These are phyloP conservation scores for Tyto alba DNA, from an alignment of 2,113 vertebrate genomes.

Conservation along the genomic window DNA sequence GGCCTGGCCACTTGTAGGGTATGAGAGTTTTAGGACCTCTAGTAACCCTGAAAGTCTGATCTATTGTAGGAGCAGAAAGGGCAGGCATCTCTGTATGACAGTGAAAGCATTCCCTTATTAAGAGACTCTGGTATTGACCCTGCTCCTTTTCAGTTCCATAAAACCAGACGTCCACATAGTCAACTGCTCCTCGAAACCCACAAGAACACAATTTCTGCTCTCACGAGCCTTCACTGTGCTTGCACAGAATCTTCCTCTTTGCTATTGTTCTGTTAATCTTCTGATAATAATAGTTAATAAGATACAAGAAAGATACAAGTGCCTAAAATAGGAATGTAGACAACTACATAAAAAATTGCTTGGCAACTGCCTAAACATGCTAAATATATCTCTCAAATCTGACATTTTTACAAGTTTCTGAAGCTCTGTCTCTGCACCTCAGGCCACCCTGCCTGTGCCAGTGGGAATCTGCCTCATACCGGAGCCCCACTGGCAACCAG, in stretches of 20 bases:
- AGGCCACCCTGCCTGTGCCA: rapidly evolving
- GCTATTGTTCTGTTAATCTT: not conserved
- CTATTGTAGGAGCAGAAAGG: not conserved
- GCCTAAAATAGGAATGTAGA: not conserved
- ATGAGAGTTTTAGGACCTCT: not conserved
- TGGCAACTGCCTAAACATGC: not conserved
- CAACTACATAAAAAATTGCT: not conserved
- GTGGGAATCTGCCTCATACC: not conserved
- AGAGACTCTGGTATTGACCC: not conserved
- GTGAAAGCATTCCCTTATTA: not conserved
- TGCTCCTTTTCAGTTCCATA: not conserved
- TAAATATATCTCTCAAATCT: not conserved
- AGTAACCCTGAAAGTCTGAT: not conserved
- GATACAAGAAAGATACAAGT: not conserved
- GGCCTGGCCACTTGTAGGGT: not conserved
- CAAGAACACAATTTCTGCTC: not conserved
- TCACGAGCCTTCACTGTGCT: not conserved
- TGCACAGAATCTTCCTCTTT: not conserved
- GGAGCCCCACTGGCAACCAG: not conserved
- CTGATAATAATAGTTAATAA: not conserved
- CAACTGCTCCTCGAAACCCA: not conserved
- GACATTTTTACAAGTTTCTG: not conserved
- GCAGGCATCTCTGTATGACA: no score
- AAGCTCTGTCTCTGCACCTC: not conserved
- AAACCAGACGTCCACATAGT: not conserved